Percentiles rank a stretch among this genome's conserved stretches.
phyloP scores from a whole-genome alignment of 2,888 invertebrate species.

The Amiota minor region DNA sequence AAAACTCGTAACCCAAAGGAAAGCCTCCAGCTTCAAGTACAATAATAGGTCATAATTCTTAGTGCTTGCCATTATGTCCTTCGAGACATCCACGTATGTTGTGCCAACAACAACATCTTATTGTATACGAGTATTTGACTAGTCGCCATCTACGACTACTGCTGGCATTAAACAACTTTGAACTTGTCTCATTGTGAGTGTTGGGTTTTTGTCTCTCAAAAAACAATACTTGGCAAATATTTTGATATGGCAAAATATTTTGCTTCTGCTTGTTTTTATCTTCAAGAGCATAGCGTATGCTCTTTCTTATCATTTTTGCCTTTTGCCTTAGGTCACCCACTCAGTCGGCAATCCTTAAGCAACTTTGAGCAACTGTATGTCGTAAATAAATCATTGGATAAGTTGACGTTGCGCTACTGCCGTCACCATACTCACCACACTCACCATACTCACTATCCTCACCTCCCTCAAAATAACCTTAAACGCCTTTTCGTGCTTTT shows the following conservation, averaged over 20 bases:
- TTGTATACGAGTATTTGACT: too few relatives aligned
- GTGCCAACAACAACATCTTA: too few relatives aligned
- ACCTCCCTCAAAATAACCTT: neutral
- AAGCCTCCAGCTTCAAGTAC: neutral
- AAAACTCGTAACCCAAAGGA: neutral
- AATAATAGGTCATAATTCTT: slow-evolving; percentile 7
- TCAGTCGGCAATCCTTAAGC: slow-evolving; percentile 4
- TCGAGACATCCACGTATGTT: neutral
- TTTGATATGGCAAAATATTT: slow-evolving; percentile 15
- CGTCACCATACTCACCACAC: neutral
- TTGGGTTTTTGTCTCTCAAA: neutral
- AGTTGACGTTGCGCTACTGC: slow-evolving; percentile 46
- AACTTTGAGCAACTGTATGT: slow-evolving; percentile 33
- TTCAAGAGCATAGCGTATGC: neutral
- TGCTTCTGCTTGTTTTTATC: neutral
- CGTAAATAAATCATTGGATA: slow-evolving; percentile 66
- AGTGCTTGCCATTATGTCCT: neutral
- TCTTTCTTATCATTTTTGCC: neutral
- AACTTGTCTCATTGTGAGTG: neutral
- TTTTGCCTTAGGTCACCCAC: neutral
- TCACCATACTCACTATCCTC: too few relatives aligned
- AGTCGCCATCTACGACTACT: too few relatives aligned
- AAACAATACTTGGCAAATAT: neutral
- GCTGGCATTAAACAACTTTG: slow-evolving; percentile 12
- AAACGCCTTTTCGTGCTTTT: slow-evolving; percentile 29